Evolutionary conservation across 2,797 vertebrate genomes (phyloP), one percentile per base, ranked within the genome.

Genomic region (Artibeus jamaicensis): DNA sequence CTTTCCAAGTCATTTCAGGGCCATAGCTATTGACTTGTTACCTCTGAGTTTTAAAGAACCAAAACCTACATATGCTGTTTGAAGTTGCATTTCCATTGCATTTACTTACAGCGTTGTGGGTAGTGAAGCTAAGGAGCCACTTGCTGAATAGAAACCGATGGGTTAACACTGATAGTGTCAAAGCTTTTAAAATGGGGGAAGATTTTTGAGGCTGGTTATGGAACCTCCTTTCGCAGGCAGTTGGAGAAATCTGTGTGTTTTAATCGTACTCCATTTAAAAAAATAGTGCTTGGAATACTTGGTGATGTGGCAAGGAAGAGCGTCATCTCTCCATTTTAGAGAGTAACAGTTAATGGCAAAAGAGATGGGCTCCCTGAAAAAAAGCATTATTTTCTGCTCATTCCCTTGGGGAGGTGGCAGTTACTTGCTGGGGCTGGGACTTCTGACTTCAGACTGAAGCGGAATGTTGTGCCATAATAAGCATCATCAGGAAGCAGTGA

Each of bases 1-100:
- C 82, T 96, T 97, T 88, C 78, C 83, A 34, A 70, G 78, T 95
- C 53, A 82, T 46, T 90, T 91, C 46, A 79, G 57, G 71, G 32
- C 53, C 32, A 1, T 82, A 32, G n/a, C 78, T 71, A 9, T 44
- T 62, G 67, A 78, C 57, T 91, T 92, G 42, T 91, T 82, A 71
- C 65, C 84, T 94, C 67, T 70, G 21, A 95, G 76, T 91, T 95
- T 34, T 34, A 53, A 82, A 59, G 90, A 91, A 73, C 39, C 32
- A 24, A 77, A 94, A 55, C 48, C 67, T 81, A 2, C 46, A 16
- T 68, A 10, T 83, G 42, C 67, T 84, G 16, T 59, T 83, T 50
- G 76, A 86, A 89, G 62, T 68, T 62, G 50, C 29, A 2, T 29
- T 77, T 44, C 6, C 15, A 48, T 73, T 48, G 50, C 29, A 2